These are phyloP conservation scores for Drosophila suzukii DNA, from an alignment of 1,140 invertebrate genomes.

Conservation along the genomic window DNA sequence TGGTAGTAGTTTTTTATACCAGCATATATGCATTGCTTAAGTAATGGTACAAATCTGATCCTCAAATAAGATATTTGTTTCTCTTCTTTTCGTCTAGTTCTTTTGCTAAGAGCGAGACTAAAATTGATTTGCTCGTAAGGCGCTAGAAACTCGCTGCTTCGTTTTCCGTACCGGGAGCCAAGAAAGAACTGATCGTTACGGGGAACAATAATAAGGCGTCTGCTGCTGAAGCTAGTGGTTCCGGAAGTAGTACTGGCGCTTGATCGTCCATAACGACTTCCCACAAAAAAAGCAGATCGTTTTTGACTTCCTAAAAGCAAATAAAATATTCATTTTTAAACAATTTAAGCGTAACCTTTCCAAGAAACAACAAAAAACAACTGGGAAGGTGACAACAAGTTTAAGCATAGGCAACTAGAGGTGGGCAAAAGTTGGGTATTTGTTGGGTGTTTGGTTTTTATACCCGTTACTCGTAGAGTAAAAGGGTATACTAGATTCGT, in stretches of 20 bases:
- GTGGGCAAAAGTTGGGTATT: too few relatives aligned
- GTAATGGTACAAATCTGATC: not conserved
- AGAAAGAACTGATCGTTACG: constrained; percentile 83
- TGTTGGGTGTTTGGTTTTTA: too few relatives aligned
- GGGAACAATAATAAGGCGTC: constrained; percentile 72
- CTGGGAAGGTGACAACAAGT: too few relatives aligned
- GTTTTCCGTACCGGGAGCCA: constrained; percentile 82
- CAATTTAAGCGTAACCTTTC: too few relatives aligned
- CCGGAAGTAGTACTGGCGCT: constrained; percentile 33
- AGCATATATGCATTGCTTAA: too few relatives aligned
- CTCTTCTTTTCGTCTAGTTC: not conserved
- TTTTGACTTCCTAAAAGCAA: constrained; percentile 33
- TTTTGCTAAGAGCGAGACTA: not conserved
- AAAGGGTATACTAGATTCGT: too few relatives aligned
- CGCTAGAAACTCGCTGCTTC: constrained; percentile 38
- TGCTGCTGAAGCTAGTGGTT: constrained; percentile 50
- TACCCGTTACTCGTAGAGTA: too few relatives aligned
- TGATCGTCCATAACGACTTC: constrained; percentile 82
- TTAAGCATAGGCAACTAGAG: too few relatives aligned
- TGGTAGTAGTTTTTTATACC: too few relatives aligned
- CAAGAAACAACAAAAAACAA: too few relatives aligned
- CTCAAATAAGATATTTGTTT: not conserved
- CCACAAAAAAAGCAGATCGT: constrained; percentile 78
- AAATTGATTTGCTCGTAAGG: not conserved
- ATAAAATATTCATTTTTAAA: not conserved